These are phyloP conservation scores for Ypsolopha sequella DNA, from an alignment of 2,888 invertebrate species.

Conservation along the genomic window DNA sequence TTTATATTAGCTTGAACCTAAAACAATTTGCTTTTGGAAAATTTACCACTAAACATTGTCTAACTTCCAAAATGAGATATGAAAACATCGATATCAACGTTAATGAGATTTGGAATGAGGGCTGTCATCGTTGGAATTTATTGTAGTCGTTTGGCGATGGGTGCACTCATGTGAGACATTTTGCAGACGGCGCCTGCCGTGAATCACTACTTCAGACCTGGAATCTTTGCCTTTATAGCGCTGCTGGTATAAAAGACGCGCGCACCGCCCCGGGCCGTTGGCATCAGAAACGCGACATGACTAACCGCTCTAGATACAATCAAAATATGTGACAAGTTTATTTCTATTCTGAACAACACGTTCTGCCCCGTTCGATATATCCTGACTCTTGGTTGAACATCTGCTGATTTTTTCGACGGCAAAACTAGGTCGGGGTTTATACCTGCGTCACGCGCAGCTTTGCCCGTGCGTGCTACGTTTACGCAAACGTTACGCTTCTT, in stretches of 20 bases:
- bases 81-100: background rate
- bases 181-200: constrained; percentile 65
- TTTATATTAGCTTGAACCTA: background rate
- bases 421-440: constrained; percentile 68
- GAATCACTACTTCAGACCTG: constrained; percentile 49
- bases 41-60: too few species aligned
- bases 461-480: constrained; percentile 46
- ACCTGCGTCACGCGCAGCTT: constrained; percentile 52
- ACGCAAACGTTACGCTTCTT: constrained; percentile 49
- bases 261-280: constrained; percentile 51
- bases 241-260: background rate
- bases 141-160: background rate
- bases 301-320: constrained; percentile 71
- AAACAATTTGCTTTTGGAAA: background rate
- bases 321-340: constrained; percentile 71
- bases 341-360: constrained; percentile 68
- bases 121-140: background rate
- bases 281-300: constrained; percentile 62
- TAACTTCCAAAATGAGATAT: too few species aligned
- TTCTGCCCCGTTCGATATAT: constrained; percentile 61
- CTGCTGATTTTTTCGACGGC: constrained; percentile 65
- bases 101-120: background rate
- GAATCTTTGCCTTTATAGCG: constrained; percentile 58
- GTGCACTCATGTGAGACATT: constrained; percentile 47
- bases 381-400: constrained; percentile 60